Evolutionary conservation across 2,888 invertebrate genomes (phyloP).

Genomic region (Sipha maydis): DNA sequence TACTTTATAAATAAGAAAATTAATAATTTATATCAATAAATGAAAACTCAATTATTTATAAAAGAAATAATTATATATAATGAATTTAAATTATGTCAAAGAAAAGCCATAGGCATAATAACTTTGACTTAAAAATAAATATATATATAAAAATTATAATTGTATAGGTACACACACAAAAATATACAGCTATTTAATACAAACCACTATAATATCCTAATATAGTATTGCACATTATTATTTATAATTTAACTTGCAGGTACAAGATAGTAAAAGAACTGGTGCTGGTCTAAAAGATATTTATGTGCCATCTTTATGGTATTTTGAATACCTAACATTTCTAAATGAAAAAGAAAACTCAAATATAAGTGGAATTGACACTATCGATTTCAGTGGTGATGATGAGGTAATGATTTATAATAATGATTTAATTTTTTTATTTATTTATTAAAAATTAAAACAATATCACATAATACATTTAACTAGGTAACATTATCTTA

Average conservation of each 20-base stretch:
- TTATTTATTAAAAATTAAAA: constrained; percentile 35
- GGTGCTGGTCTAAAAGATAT: constrained; percentile 30
- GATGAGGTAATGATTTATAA: constrained; percentile 28
- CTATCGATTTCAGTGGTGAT: constrained; percentile 10
- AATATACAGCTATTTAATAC: neutral
- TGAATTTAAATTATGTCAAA: too few relatives aligned
- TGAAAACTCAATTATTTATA: too few relatives aligned
- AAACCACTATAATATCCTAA: neutral
- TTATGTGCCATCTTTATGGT: constrained; percentile 30
- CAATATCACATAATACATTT: constrained; percentile 23
- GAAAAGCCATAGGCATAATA: too few relatives aligned
- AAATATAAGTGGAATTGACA: constrained; percentile 23
- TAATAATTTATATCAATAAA: too few relatives aligned
- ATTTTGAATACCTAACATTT: constrained; percentile 34
- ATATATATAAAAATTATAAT: too few relatives aligned
- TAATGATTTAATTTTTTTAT: constrained; percentile 28
- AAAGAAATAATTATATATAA: too few relatives aligned
- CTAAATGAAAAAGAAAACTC: constrained; percentile 33
- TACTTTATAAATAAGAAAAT: too few relatives aligned
- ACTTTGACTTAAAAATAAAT: too few relatives aligned
- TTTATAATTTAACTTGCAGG: constrained; percentile 27
- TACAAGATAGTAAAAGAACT: constrained; percentile 27
- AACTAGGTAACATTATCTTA: constrained; percentile 29
- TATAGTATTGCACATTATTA: constrained; percentile 22
- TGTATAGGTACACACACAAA: too few relatives aligned